These are phyloP conservation scores for Emesis castigata DNA, from an alignment of 2,888 invertebrate species.

Conservation along the genomic window DNA sequence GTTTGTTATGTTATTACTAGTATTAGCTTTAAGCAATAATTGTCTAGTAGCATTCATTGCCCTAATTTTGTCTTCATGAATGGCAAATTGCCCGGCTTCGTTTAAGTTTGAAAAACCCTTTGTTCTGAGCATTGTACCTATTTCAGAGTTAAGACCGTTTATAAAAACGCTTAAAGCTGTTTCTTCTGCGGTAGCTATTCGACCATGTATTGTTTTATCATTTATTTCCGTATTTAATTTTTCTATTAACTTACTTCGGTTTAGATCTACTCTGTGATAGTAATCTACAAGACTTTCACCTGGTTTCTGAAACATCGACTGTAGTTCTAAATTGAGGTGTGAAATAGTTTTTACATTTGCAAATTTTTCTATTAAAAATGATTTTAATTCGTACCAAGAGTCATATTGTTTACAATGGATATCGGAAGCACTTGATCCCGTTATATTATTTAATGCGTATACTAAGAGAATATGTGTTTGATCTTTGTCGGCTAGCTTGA, in stretches of 20 bases:
- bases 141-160: conserved; percentile 65
- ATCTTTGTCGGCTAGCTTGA: conserved; percentile 13
- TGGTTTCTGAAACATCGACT: conserved; percentile 68
- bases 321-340: conserved; percentile 64
- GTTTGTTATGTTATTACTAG: too few relatives aligned
- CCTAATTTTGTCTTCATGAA: conserved; percentile 49
- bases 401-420: conserved; percentile 38
- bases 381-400: conserved; percentile 38
- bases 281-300: conserved; percentile 46
- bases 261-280: conserved; percentile 63
- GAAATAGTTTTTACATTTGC: conserved; percentile 64
- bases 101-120: conserved; percentile 42
- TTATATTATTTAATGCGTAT: conserved; percentile 35
- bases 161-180: conserved; percentile 66
- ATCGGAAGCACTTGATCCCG: conserved; percentile 36
- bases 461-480: conserved; percentile 21
- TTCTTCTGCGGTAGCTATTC: conserved; percentile 56
- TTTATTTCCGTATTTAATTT: conserved; percentile 58
- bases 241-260: conserved; percentile 65
- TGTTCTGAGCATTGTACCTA: conserved; percentile 65
- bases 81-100: conserved; percentile 39
- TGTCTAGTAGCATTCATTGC: conserved; percentile 36
- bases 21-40: background rate
- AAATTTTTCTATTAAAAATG: conserved; percentile 63
- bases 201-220: conserved; percentile 38